Base-by-base conservation (phyloP, 2,113 vertebrate species). In the Crotophaga sulcirostris region DNA sequence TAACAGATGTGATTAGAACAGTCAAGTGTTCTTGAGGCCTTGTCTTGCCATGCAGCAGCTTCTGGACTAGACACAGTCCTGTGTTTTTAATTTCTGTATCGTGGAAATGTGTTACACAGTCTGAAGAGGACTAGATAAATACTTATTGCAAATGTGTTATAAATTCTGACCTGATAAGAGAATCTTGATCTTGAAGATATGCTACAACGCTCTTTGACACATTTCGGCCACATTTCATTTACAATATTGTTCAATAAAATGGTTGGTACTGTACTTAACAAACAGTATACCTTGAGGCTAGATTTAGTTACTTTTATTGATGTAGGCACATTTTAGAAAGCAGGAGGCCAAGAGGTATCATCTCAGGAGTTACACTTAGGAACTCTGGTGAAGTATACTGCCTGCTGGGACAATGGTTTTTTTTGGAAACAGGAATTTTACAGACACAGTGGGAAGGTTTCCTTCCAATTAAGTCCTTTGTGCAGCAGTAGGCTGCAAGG, bases 1-100 rank as follows among this genome's bases (percentile, higher is more conserved):
- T 73, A 87, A 60, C 95, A 96, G 93, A 95, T 96, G 94, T 85
- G 87, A 75, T 58, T 29, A 54, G 51, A 55, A 26, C 75, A 38
- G 77, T 82, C 74, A 76, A 96, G 78, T 73, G 84, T 51, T 94
- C 81, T 75, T 64, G 74, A 87, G 63, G 80, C 16, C 44, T 70
- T 63, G 69, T 38, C 51, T 77, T 47, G 58, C 58, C 62, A 33
- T n/a, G 36, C 42, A 63, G 87, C 66, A 66, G 45, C 31, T 87
- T 89, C 91, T 93, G 33, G 66, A 54, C 19, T 62, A 83, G 49
- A 78, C 13, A 23, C 29, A 76, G n/a, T 13, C 66, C 58, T 63
- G 42, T 23, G 7, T 54, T 87, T 82, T 78, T 73, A 25, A 93
- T 81, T 96, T 82, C 52, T 79, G 6, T 77, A 33, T 45, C 33